Base-by-base conservation (phyloP, 2,888 invertebrate species). In the Candidula unifasciata region DNA sequence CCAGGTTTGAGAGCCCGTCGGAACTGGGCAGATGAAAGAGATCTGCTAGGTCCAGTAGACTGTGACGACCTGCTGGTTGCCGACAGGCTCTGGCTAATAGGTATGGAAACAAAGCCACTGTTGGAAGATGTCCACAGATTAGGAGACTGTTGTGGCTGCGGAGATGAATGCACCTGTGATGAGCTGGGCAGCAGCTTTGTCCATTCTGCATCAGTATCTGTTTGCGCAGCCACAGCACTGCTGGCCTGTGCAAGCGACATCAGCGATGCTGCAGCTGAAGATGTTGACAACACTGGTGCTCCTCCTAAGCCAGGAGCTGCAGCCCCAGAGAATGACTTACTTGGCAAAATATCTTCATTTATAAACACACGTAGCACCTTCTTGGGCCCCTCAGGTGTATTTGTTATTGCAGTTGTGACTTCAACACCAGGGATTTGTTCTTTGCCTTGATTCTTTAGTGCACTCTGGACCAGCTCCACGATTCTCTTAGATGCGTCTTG, bases 401-500 rank as follows among this genome's bases (percentile, higher is more conserved):
- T 68, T 8, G 81, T 85, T 54, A 81, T 77, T 27, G 80, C 78
- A 5, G 81, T 73, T 71, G 74, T 81, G 35, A 85, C 81, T 52
- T 85, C 85, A n/a, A 85, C 85, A 24, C 85, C 85, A 24, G 85
- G 85, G 5, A 85, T 81, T 6, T 52, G 44, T 44, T 77, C 76
- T 35, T 66, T 57, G 16, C 71, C 76, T 66, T 73, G 64, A 18
- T 54, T 81, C 21, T 66, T 81, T 21, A 85, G 44, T 30, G 85
- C 85, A 74, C 44, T 77, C 77, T 85, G 80, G 1, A 85, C 85
- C 60, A 85, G 57, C 27, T 81, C 85, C 37, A 77, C 54, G 10
- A 85, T 85, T n/a, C 27, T 81, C 35, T 85, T 64, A 13, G 85
- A 81, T 44, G 80, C 52, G 10, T 74, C 76, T 24, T 81, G 57